phyloP scores from a whole-genome alignment of 2,888 invertebrate genomes.

The Calephelis perditalis region DNA sequence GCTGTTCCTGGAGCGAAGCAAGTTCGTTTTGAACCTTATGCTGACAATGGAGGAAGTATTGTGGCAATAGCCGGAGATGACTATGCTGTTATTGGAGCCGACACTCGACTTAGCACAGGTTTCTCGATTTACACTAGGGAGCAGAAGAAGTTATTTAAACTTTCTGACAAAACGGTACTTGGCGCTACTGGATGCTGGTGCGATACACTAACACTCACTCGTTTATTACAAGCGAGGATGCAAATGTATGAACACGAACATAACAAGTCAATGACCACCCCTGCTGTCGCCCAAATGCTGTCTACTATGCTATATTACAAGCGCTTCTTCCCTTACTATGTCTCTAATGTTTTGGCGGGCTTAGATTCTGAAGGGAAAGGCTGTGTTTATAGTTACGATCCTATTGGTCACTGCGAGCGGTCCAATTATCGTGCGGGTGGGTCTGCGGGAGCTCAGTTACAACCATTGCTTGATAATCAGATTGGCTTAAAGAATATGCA shows the following conservation, averaged over 20 bases:
- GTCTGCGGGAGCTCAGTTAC: conserved; percentile 92
- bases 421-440: conserved; percentile 93
- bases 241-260: conserved; percentile 98
- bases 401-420: conserved; percentile 95
- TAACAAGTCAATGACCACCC: conserved; percentile 93
- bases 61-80: conserved; percentile 97
- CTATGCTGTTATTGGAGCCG: conserved; percentile 96
- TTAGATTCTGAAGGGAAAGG: conserved; percentile 96
- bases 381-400: conserved; percentile 97
- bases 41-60: conserved; percentile 87
- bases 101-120: conserved; percentile 94
- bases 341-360: conserved; percentile 96
- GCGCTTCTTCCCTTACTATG: conserved; percentile 98
- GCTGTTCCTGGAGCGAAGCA: conserved; percentile 73
- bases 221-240: conserved; percentile 89
- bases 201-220: conserved; percentile 94
- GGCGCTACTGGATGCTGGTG: conserved; percentile 99
- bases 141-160: conserved; percentile 90
- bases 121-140: conserved; percentile 93
- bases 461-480: conserved; percentile 97
- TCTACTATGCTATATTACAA: conserved; percentile 97
- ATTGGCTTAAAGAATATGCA: conserved; percentile 94
- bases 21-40: conserved; percentile 72
- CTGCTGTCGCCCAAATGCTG: conserved; percentile 96
- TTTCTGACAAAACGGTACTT: conserved; percentile 91